A percentile compares a stretch with the other conserved stretches of the same genome.
phyloP scores from a whole-genome alignment of 2,888 invertebrate genomes.

The Actias luna region DNA sequence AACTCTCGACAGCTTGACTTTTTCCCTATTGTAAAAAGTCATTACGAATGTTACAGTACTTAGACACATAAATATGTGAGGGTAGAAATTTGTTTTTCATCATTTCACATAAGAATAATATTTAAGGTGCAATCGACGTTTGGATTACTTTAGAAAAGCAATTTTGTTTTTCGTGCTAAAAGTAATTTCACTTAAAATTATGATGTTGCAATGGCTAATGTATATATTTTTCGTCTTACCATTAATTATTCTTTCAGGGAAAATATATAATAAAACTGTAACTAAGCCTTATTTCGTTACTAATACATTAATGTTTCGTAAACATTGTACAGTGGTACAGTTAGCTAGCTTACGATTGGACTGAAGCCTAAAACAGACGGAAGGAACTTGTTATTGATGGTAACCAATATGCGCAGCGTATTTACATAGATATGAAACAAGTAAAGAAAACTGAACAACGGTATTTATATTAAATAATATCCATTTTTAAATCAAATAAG shows the following conservation, averaged over 20 bases:
- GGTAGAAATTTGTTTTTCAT: background rate
- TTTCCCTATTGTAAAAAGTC: conserved; percentile 1
- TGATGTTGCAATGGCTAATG: background rate
- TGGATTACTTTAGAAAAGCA: background rate
- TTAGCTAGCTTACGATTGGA: no score
- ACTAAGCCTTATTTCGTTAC: no score
- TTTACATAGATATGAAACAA: no score
- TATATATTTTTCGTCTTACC: background rate
- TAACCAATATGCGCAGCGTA: no score
- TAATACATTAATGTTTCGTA: no score
- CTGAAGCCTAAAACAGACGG: no score
- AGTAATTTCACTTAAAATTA: background rate
- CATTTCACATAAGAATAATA: background rate
- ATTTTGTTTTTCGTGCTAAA: background rate
- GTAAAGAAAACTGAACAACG: no score
- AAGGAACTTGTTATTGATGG: no score
- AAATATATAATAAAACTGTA: no score
- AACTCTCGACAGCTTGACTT: conserved; percentile 17
- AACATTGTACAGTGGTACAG: no score
- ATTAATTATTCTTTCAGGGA: background rate
- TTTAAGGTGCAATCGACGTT: background rate
- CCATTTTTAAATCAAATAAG: no score
- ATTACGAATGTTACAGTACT: conserved; percentile 12
- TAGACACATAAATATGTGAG: conserved; percentile 1
- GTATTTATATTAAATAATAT: no score